Percentiles rank a stretch among this genome's conserved stretches.
phyloP scores from a whole-genome alignment of 1,140 invertebrate species.

The Wasmannia auropunctata region DNA sequence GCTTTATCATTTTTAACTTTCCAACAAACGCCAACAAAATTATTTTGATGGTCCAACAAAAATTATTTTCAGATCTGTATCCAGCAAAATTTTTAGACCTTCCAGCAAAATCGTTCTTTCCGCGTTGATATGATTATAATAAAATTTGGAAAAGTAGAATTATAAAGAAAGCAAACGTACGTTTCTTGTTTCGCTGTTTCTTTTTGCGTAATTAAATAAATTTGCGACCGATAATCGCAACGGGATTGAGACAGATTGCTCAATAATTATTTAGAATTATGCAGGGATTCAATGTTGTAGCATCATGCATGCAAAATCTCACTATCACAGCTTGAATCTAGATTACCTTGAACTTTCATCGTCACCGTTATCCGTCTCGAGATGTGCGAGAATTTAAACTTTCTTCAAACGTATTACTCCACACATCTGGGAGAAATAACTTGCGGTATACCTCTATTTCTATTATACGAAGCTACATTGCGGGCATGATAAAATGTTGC shows the following conservation, averaged over 20 bases:
- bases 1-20: too few relatives aligned
- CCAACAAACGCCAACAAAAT: too few relatives aligned
- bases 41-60: too few relatives aligned
- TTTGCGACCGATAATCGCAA: not conserved
- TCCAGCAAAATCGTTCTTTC: too few relatives aligned
- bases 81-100: too few relatives aligned
- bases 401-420: slow-evolving; percentile 5
- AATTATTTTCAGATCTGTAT: too few relatives aligned
- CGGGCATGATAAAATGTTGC: slow-evolving; percentile 63
- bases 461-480: slow-evolving; percentile 58
- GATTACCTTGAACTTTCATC: slow-evolving; percentile 51
- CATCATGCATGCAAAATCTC: not conserved
- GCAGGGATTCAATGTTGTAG: not conserved
- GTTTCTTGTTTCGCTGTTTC: not conserved
- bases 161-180: not conserved
- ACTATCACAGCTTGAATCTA: not conserved
- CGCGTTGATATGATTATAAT: too few relatives aligned
- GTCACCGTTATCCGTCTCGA: slow-evolving; percentile 28
- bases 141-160: not conserved
- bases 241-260: not conserved
- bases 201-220: not conserved
- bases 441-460: slow-evolving; percentile 44
- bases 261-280: not conserved
- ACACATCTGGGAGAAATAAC: slow-evolving; percentile 18
- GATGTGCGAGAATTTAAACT: slow-evolving; percentile 35